Evolutionary conservation across 1,140 invertebrate species (phyloP).

Genomic region (Pseudomyrmex pallidus): DNA sequence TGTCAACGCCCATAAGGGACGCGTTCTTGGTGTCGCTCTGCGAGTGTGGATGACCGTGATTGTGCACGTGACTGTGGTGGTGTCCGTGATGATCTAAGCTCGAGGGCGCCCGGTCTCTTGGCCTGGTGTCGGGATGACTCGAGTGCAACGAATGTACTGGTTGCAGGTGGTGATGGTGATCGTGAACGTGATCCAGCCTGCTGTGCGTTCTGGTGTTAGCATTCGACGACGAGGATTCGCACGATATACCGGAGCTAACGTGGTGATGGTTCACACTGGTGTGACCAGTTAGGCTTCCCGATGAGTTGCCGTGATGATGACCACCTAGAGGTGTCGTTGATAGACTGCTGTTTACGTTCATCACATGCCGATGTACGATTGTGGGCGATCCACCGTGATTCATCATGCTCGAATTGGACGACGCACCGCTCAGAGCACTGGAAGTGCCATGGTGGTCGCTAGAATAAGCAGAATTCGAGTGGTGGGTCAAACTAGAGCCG

Average conservation of each 20-base stretch:
- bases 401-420: slow-evolving; percentile 78
- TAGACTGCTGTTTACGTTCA: slow-evolving; percentile 73
- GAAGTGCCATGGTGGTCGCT: slow-evolving; percentile 69
- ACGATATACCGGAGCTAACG: slow-evolving; percentile 79
- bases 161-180: slow-evolving; percentile 77
- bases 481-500: slow-evolving; percentile 39
- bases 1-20: slow-evolving; percentile 77
- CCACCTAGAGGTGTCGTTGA: slow-evolving; percentile 74
- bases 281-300: slow-evolving; percentile 65
- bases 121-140: slow-evolving; percentile 69
- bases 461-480: slow-evolving; percentile 52
- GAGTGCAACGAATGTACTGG: slow-evolving; percentile 70
- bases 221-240: slow-evolving; percentile 80
- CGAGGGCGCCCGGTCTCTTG: slow-evolving; percentile 75
- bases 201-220: slow-evolving; percentile 77
- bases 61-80: slow-evolving; percentile 73
- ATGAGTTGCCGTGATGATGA: slow-evolving; percentile 74
- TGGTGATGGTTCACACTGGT: slow-evolving; percentile 78
- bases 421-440: slow-evolving; percentile 75
- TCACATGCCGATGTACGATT: slow-evolving; percentile 72
- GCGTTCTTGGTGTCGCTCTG: slow-evolving; percentile 73
- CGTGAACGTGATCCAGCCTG: slow-evolving; percentile 78
- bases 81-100: slow-evolving; percentile 76
- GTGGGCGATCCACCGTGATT: slow-evolving; percentile 76
- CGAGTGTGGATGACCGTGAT: slow-evolving; percentile 68